Evolutionary conservation across 1,140 invertebrate species (phyloP).

Genomic region (Cotesia glomerata): DNA sequence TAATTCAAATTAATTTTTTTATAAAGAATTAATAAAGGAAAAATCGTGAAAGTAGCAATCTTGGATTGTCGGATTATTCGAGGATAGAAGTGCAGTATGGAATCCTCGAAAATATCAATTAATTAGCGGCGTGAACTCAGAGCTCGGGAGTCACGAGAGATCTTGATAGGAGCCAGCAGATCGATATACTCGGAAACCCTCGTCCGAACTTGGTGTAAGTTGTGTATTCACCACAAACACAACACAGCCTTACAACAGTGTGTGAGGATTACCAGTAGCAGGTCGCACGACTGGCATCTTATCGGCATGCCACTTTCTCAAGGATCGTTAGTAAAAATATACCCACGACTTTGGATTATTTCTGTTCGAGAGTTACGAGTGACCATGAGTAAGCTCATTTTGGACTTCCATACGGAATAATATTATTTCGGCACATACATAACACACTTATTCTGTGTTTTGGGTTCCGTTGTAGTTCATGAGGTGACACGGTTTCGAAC

Average conservation of each 20-base stretch:
- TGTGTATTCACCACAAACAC: too few species aligned
- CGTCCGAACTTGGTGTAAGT: background rate
- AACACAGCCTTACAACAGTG: too few species aligned
- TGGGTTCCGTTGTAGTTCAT: background rate
- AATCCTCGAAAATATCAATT: constrained; percentile 29
- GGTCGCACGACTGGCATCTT: constrained; percentile 27
- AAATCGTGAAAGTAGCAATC: too few species aligned
- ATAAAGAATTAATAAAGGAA: too few species aligned
- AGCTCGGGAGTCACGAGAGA: constrained; percentile 29
- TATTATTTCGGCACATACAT: too few species aligned
- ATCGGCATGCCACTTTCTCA: constrained; percentile 8
- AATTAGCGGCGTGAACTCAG: constrained; percentile 22
- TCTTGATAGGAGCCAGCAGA: constrained; percentile 28
- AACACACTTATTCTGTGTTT: too few species aligned
- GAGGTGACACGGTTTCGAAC: background rate
- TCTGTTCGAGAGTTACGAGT: background rate
- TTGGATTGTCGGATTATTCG: too few species aligned
- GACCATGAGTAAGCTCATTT: too few species aligned
- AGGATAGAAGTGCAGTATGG: background rate
- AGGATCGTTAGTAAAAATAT: constrained; percentile 7
- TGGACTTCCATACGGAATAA: background rate
- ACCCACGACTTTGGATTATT: background rate
- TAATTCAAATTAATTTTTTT: background rate
- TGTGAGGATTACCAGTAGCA: constrained; percentile 15
- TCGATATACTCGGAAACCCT: constrained; percentile 31